Evolutionary conservation across 2,888 invertebrate species (phyloP), one percentile per base, ranked within the genome.

Genomic region (Thera obeliscata): DNA sequence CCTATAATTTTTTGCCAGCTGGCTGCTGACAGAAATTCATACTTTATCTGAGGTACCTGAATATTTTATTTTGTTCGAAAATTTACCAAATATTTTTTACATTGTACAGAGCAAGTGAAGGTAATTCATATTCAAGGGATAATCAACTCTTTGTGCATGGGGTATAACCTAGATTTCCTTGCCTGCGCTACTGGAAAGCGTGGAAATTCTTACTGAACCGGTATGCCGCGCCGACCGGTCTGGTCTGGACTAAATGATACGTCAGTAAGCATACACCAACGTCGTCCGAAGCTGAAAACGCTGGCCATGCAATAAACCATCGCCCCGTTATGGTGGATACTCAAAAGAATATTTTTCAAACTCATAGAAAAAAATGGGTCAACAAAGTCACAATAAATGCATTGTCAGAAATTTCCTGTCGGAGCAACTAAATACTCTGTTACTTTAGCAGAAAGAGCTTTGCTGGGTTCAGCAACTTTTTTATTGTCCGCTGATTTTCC

Each of bases 131-230:
- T 8, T 33, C 62, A 64, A 22, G 48, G 48, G 54, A 68, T 57
- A 46, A 43, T 57, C 36, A 48, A 52, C 49, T 48, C n/a, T 56
- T 46, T 57, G 2, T 5, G 5, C 43, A n/a, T n/a, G 50, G 58
- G 5, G 52, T 57, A 54, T 56, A 48, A 56, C 60, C 52, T 33
- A 50, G 54, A 56, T 63, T 63, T 22, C 35, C 12, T 7, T 9
- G 60, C 46, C 12, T 8, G 33, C 2, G 72, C 69, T 78, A 82
- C 43, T 65, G 87, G 84, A 89, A 90, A 89, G 88, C 85, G 85
- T 76, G 84, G 86, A 86, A 86, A 89, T 89, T 86, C 87, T 87
- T 88, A 76, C 61, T 48, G 58, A 75, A 87, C 89, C 87, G 87
- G 89, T 87, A 79, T 61, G 50, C 36, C 72, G 81, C 86, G 88